Percentiles rank a stretch among this genome's conserved stretches.
Evolutionary conservation across 2,113 vertebrate genomes (phyloP).

Genomic region (Calyptomena viridis): DNA sequence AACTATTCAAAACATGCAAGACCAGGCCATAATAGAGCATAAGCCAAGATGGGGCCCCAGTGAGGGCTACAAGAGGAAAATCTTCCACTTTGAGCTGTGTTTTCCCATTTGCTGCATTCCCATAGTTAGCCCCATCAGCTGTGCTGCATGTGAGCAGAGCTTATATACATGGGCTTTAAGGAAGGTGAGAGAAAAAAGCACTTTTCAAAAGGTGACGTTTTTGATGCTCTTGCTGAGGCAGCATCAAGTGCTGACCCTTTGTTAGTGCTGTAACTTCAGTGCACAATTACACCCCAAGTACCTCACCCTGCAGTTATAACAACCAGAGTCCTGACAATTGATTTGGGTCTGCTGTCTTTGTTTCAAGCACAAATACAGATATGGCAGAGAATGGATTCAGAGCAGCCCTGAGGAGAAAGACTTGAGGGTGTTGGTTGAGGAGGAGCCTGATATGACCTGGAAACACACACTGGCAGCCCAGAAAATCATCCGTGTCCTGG

Average conservation of each 20-base stretch:
- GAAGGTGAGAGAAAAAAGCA: not conserved
- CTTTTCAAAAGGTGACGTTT: not conserved
- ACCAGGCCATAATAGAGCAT: not conserved
- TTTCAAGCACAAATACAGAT: not conserved
- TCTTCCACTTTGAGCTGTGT: not conserved
- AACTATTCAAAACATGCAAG: not conserved
- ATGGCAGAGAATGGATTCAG: not conserved
- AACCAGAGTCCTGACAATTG: not conserved
- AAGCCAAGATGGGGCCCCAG: not conserved
- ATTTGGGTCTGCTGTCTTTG: not conserved
- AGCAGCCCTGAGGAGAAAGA: not conserved
- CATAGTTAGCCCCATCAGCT: not conserved
- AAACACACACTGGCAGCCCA: not conserved
- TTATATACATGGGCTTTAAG: accelerated
- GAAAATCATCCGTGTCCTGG: not conserved
- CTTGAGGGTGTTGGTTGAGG: not conserved
- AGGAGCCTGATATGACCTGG: not conserved
- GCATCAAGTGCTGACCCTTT: not conserved
- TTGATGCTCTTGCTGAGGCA: not conserved
- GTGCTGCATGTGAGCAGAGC: not conserved
- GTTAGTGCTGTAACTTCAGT: not conserved
- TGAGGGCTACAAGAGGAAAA: not conserved
- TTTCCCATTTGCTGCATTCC: not conserved
- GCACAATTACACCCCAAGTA: not conserved
- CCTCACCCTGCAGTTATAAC: not conserved